Conservation (phyloP, 2,797 vertebrate species). For the Esox lucius region DNA sequence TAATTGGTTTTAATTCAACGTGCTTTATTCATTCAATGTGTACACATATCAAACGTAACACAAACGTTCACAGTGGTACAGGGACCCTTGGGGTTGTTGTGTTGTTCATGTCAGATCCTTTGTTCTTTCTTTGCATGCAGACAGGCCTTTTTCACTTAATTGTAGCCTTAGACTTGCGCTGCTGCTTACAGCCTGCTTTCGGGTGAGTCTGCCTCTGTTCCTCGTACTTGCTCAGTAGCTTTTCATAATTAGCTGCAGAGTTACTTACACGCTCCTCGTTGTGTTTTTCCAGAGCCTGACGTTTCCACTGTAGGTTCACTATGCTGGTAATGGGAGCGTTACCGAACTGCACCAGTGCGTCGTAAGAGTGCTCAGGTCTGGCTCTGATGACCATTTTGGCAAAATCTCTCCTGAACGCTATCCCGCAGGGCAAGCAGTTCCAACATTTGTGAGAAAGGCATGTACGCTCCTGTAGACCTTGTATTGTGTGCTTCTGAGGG, state of each 20-base stretch:
- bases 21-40: neutral
- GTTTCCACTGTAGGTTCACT: slow-evolving; percentile 3
- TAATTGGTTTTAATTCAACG: neutral
- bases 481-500: neutral
- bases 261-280: neutral
- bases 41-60: neutral
- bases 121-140: neutral
- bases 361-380: neutral
- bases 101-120: neutral
- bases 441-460: neutral
- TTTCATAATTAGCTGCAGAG: neutral
- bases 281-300: neutral
- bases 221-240: neutral
- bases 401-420: neutral
- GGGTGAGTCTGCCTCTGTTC: neutral
- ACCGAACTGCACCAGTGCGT: neutral
- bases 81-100: neutral
- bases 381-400: neutral
- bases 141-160: neutral
- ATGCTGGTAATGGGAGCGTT: neutral
- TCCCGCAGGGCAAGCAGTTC: slow-evolving; percentile 3
- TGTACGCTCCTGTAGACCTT: neutral
- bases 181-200: neutral
- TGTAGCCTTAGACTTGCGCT: neutral
- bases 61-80: neutral